phyloP scores from a whole-genome alignment of 2,113 vertebrate species.

The Serinus canaria region DNA sequence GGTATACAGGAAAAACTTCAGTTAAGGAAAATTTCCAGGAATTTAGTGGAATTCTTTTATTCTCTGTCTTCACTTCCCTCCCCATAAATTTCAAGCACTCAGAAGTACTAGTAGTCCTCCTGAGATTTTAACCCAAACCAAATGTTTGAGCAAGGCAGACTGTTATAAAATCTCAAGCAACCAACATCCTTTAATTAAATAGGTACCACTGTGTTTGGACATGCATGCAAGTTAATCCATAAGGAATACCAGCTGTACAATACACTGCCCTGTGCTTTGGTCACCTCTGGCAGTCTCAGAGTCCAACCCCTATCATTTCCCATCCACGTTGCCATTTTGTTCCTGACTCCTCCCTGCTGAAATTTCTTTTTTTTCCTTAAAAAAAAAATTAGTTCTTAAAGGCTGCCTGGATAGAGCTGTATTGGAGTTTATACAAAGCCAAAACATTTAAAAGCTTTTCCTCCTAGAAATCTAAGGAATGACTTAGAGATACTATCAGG shows the following conservation, averaged over 20 bases:
- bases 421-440: neutral
- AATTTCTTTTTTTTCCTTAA: neutral
- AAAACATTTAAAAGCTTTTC: neutral
- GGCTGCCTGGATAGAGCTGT: neutral
- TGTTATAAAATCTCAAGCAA: conserved; percentile 6
- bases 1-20: neutral
- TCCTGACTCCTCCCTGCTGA: neutral
- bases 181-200: neutral
- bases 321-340: neutral
- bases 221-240: neutral
- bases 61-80: neutral
- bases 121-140: conserved; percentile 35
- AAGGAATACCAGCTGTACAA: neutral
- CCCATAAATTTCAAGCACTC: neutral
- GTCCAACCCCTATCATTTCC: neutral
- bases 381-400: neutral
- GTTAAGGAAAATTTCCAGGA: conserved; percentile 15
- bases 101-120: conserved; percentile 2
- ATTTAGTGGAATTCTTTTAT: conserved; percentile 18
- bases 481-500: neutral
- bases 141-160: conserved; percentile 2
- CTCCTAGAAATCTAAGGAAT: neutral
- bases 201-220: neutral
- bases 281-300: neutral
- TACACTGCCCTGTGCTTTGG: neutral